Evolutionary conservation across 2,113 vertebrate genomes (phyloP).

Genomic region (Halichoerus grypus): DNA sequence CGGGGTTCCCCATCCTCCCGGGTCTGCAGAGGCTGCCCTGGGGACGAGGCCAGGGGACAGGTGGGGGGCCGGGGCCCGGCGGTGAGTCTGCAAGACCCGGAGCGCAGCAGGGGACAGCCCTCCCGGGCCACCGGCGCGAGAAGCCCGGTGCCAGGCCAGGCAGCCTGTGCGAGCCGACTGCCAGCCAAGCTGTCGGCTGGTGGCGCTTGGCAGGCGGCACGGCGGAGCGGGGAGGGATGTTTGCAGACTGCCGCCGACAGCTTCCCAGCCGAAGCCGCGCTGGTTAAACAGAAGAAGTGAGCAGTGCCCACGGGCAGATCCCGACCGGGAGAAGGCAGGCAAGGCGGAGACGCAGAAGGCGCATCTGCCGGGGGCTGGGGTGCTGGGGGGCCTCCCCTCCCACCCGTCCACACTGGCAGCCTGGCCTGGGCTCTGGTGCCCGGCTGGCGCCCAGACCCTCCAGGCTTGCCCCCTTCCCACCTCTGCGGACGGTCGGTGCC

Average conservation of each 20-base stretch:
- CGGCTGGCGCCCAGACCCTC: not conserved
- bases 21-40: not conserved
- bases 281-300: conserved; percentile 40
- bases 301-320: conserved; percentile 4
- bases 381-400: not conserved
- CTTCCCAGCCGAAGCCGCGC: conserved; percentile 52
- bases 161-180: conserved; percentile 64
- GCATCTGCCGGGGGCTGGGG: too few relatives aligned
- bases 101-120: not conserved
- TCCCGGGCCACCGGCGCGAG: not conserved
- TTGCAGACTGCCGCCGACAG: conserved; percentile 78
- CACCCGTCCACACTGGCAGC: not conserved
- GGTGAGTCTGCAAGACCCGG: rapidly evolving
- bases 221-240: conserved; percentile 52
- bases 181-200: conserved; percentile 73
- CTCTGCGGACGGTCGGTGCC: not conserved
- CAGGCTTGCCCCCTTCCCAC: not conserved
- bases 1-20: rapidly evolving
- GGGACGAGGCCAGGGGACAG: not conserved
- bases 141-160: conserved; percentile 56
- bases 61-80: not conserved
- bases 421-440: not conserved
- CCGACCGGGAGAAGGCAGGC: not conserved
- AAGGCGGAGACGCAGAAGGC: not conserved
- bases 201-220: conserved; percentile 69